Base-by-base conservation (phyloP, 2,113 vertebrate genomes). In the Guaruba guarouba region DNA sequence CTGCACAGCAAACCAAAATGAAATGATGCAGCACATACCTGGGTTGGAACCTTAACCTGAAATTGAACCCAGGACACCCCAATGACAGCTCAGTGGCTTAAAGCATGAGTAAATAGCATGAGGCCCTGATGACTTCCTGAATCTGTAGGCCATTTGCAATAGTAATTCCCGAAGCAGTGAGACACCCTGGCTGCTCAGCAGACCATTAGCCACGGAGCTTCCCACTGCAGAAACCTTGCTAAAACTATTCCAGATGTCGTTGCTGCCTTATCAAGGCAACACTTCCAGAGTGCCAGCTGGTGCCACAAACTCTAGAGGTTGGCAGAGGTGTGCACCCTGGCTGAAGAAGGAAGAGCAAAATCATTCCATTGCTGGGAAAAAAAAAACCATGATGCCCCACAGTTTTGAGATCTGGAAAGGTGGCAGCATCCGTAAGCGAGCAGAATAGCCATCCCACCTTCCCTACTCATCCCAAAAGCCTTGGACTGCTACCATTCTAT, bases 191-290 rank as follows among this genome's bases (percentile, higher is more conserved):
- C 5, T 82, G 31, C 70, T 73, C 70, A 90, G 84, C 62, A 79
- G 54, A 13, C 28, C 0, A 0, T 44, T 46, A 78, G 74, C 61
- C 87, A 77, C 0, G 0, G 43, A 62, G n/a, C 37, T 33, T 87
- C 31, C 19, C 31, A 33, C 11, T 13, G 13, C 62, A 73, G 57
- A 62, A 85, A 78, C 14, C 7, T 41, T 79, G n/a, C 49, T 78
- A 28, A 57, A 84, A 33, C 67, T 63, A 41, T 69, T 76, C 39
- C 70, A 76, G 62, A 48, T 76, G 19, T 27, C 6, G 0, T 10
- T 61, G 46, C 19, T 91, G 73, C 55, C 41, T 73, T 51, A 76
- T 4, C 13, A 16, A 68, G 52, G 35, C 17, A 23, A 33, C 11
- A 33, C 52, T 86, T 71, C 61, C n/a, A 18, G 31, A 37, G 28